Percentiles rank a stretch among this genome's conserved stretches.
These are phyloP conservation scores for Chelonoidis abingdonii DNA, from an alignment of 2,113 vertebrate genomes.

Conservation along the genomic window DNA sequence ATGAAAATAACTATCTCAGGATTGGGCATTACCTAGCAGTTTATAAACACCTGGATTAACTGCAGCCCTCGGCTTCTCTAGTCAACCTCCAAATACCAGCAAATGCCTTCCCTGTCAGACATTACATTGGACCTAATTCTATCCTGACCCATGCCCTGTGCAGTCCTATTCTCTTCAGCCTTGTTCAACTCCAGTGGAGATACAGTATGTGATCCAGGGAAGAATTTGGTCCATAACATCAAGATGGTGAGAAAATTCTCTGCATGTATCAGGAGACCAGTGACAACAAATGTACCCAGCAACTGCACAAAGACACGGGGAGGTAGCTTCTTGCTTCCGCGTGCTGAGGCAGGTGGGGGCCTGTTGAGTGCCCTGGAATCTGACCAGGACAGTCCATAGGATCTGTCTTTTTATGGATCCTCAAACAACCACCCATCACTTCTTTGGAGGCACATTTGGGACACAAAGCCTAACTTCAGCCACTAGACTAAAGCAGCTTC, in stretches of 20 bases:
- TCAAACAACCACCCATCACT: background rate
- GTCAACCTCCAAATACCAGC: background rate
- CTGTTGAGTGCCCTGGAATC: background rate
- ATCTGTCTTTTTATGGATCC: background rate
- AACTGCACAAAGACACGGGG: background rate
- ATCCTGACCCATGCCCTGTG: background rate
- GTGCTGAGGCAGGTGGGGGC: background rate
- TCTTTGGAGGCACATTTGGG: background rate
- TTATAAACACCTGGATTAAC: background rate
- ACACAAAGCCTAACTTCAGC: background rate
- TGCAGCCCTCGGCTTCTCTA: background rate
- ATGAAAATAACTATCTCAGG: background rate
- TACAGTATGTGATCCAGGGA: background rate
- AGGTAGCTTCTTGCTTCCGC: background rate
- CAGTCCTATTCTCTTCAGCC: background rate
- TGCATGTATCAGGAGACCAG: background rate
- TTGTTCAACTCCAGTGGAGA: background rate
- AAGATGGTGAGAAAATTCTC: background rate
- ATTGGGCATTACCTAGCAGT: background rate
- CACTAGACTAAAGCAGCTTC: background rate
- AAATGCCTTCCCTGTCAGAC: background rate
- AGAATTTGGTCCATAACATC: background rate
- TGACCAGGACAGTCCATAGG: background rate
- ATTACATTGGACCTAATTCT: background rate
- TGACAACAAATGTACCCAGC: background rate